Base-by-base conservation (phyloP, 2,797 vertebrate species). In the Sebastes cheni region DNA sequence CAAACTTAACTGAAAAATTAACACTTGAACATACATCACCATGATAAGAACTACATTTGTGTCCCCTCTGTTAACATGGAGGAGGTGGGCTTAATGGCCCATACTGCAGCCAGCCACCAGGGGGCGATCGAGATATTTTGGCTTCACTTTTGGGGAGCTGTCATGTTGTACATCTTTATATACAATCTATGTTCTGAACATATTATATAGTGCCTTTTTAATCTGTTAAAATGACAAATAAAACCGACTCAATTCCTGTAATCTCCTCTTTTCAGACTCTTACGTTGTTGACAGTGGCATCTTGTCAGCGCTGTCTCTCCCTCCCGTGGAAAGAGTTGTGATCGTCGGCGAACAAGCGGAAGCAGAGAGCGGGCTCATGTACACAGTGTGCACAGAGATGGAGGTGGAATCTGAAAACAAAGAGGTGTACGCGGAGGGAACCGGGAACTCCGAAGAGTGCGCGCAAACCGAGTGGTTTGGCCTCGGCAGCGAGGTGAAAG, bases 361-460 rank as follows among this genome's bases (percentile, higher is more conserved):
- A 6, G 29, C 90, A 20, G 89, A 88, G 39, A 89, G 81, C 2
- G 80, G 86, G 8, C 86, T 92, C 0, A 89, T 90, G 62, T 94
- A 95, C 3, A 90, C 94, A 1, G 93, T 92, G 13, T 92, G 93
- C 89, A 88, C 92, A 9, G 93, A 94, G 80, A 93, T 95, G 92
- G 93, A 94, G 74, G 93, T 94, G 65, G 93, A 94, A 46, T 92
- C 92, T 16, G 93, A 93, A 25, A 89, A 86, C 78, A 93, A 93
- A 55, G 90, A 88, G 20, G 67, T 88, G 20, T 91, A 83, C 3
- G 12, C 82, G 22, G 90, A 86, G 54, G 89, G 81, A 58, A 42
- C 64, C 0, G 87, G 67, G 8, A 83, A 58, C 64, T 20, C 87
- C 0, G 81, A 76, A 0, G 82, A 56, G 20, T 67, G 72, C 1